Base-by-base conservation (phyloP, 1,140 invertebrate species). In the Metopolophium dirhodum region DNA sequence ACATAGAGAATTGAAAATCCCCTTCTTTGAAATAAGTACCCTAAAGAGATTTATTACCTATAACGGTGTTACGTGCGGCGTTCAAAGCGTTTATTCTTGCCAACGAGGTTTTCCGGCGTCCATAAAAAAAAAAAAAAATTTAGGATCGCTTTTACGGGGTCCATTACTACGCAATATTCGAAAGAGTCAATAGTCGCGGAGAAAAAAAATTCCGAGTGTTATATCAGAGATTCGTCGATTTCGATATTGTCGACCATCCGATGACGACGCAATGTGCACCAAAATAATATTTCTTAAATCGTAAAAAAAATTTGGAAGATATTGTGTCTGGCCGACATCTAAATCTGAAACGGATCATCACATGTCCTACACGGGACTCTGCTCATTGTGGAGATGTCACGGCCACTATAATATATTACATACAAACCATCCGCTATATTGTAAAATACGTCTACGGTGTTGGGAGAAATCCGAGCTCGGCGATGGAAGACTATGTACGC, bases 401-500 rank as follows among this genome's bases (percentile, higher is more conserved):
- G 14, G 61, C 4, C n/a, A 54, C 51, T 54, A 23, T 7, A 18
- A 61, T 14, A 8, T 14, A 11, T 18, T 4, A 8, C 4, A 11
- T 18, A n/a, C 30, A n/a, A 77, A n/a, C 14, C 0, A 35, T n/a
- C 14, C 61, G 14, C 20, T 77, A 7, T 20, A 18, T n/a, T n/a
- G 4, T 35, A 77, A 30, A 61, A 61, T 11, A 35, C 61, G n/a
- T 30, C 22, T 54, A 77, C 0, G n/a, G 14, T n/a, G n/a, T 77
- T n/a, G 30, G 14, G n/a, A n/a, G 0, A n/a, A n/a, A n/a, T 30
- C 0, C 0, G 30, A 77, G 61, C 3, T 18, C 7, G 23, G 11
- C 9, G 11, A n/a, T n/a, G 61, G 11, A 77, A 68, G 30, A 30
- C 26, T 4, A 68, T 4, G n/a, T 26, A 9, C 14, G 49, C 11